Evolutionary conservation across 1,140 invertebrate species (phyloP), one percentile per base, ranked within the genome.

Genomic region (Ctenoplectra terminalis): DNA sequence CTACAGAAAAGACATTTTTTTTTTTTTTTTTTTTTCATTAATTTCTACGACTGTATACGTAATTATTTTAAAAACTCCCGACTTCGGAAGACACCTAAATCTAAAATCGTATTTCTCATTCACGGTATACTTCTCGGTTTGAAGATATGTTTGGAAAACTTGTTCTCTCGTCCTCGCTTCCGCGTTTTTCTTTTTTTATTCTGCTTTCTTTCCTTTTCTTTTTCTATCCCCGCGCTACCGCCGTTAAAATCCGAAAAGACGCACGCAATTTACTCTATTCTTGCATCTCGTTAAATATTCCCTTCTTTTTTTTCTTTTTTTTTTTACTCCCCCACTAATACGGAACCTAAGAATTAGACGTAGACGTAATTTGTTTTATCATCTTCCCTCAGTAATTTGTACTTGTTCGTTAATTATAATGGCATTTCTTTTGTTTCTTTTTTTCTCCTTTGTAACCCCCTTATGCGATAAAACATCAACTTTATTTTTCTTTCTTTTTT

Each of bases 361-460:
- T 90, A 91, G 88, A 88, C 86, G 83, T 91, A 90, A 91, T 87
- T 86, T 90, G 70, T 88, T 83, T 81, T 69, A 58, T 54, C 73
- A 56, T 87, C 82, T 78, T 89, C 78, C 83, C 74, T 90, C 88
- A 90, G 91, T 91, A 93, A 93, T 94, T 94, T 94, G 93, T 94
- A 94, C 93, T 94, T 93, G 92, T 90, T 91, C 90, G 87, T 92
- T 93, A 92, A 89, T 92, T 92, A 90, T 93, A 92, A 92, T 93
- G 93, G 91, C 91, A 90, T 93, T 92, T 90, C 88, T 88, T 86
- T 89, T 89, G 86, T 87, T 89, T 83, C 26, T 60, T 60, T 43
- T 81, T 67, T 31, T 54, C 82, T 69, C 81, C 78, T 61, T 89
- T 89, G 75, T 85, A 85, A 76, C 34, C 50, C 56, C 48, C 50